Base-by-base conservation (phyloP, 1,140 invertebrate genomes). In the Heliconius hewitsoni region DNA sequence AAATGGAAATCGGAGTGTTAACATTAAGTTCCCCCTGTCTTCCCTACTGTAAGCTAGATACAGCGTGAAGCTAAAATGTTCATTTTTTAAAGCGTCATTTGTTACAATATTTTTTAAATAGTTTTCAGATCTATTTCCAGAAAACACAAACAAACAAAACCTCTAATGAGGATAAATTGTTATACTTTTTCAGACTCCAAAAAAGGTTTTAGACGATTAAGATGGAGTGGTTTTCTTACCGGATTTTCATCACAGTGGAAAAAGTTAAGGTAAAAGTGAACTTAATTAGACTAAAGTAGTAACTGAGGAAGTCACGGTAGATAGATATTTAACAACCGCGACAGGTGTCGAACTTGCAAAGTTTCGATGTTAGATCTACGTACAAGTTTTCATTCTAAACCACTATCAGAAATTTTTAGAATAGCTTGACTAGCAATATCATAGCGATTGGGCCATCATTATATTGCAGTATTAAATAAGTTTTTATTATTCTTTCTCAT, bases 161-260 rank as follows among this genome's bases (percentile, higher is more conserved):
- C 60, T 66, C 60, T 66, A 66, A 66, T 66, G 60, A 66, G 23
- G 60, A 66, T 30, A 27, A 66, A 66, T 66, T 11, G 60, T 16
- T 66, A 30, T 30, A 66, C 60, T 30, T 66, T 30, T 66, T 66
- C 60, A 5, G 60, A 66, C 18, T 27, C 60, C 60, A 27, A 66
- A 66, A 66, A 66, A 66, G 60, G 60, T 30, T 66, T 66, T 66
- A 30, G 23, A 66, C 60, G 27, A 66, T 66, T 66, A 66, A 66
- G 23, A 66, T 30, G 27, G 60, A 66, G 60, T 30, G 60, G 23
- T 30, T 66, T 57, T 66, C 60, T 66, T 66, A 66, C 3, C 60
- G 60, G 23, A 66, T 27, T 66, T 66, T 66, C 30, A 6, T 66
- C 0, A 57, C 55, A 66, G 13, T 30, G 60, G 60, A 66, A 66